Percentiles rank a stretch among this genome's conserved stretches.
Conservation (phyloP, 2,888 invertebrate genomes). For the Epinotia bilunana region DNA sequence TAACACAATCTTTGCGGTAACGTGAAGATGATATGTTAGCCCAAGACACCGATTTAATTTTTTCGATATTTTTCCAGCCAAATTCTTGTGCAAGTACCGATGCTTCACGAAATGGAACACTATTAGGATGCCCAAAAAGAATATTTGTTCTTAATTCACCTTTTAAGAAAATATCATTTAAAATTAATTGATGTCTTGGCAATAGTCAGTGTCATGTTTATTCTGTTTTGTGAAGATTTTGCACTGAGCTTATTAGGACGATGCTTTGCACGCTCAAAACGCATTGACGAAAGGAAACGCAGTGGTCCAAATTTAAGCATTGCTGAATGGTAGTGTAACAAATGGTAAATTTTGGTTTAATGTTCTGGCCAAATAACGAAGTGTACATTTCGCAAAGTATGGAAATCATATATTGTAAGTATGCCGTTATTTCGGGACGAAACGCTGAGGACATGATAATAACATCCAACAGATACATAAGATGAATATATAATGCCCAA, state of each 20-base stretch:
- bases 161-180: conserved; percentile 38
- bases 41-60: conserved; percentile 25
- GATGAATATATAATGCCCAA: conserved; percentile 38
- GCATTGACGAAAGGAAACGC: conserved; percentile 32
- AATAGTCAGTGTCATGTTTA: conserved; percentile 29
- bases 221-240: conserved; percentile 31
- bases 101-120: background rate
- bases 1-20: background rate
- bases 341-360: conserved; percentile 41
- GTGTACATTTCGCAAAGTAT: conserved; percentile 39
- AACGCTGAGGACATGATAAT: conserved; percentile 30
- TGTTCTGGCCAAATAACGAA: conserved; percentile 25
- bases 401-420: conserved; percentile 24
- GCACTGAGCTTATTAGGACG: conserved; percentile 38
- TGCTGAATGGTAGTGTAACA: conserved; percentile 33
- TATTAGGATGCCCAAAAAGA: background rate
- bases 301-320: conserved; percentile 33
- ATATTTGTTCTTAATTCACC: background rate
- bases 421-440: background rate
- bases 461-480: conserved; percentile 30
- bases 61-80: conserved; percentile 3
- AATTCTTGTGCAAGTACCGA: conserved; percentile 2
- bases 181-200: conserved; percentile 32
- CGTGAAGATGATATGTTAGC: conserved; percentile 7
- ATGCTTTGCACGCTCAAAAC: conserved; percentile 44